These are phyloP conservation scores for Corticium candelabrum DNA, from an alignment of 37 sponge, comb jelly and placozoan genomes.

Conservation along the genomic window DNA sequence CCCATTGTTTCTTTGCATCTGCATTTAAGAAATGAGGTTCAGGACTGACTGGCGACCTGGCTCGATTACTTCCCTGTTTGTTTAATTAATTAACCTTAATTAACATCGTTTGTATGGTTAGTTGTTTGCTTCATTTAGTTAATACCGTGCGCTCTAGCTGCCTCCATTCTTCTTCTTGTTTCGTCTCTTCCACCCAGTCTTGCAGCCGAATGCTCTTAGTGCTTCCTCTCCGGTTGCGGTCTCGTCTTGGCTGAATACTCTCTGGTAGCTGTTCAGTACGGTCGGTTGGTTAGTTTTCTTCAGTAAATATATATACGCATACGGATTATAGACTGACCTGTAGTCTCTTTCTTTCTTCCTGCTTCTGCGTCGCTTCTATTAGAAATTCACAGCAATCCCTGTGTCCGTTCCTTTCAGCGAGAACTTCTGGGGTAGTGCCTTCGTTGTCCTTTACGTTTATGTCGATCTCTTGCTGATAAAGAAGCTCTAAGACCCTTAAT, in stretches of 20 bases:
- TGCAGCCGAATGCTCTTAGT: neutral
- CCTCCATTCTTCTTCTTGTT: too few relatives aligned
- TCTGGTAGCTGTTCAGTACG: too few relatives aligned
- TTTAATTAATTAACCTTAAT: too few relatives aligned
- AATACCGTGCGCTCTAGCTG: too few relatives aligned
- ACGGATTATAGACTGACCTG: too few relatives aligned
- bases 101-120: too few relatives aligned
- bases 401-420: constrained; percentile 35
- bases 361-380: neutral
- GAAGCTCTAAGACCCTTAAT: too few relatives aligned
- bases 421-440: constrained; percentile 38
- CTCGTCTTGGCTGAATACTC: too few relatives aligned
- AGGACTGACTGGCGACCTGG: neutral
- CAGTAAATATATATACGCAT: too few relatives aligned
- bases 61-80: too few relatives aligned
- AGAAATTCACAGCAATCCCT: constrained; percentile 37
- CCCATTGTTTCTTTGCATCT: neutral
- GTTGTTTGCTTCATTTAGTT: too few relatives aligned
- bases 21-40: neutral
- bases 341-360: constrained; percentile 7
- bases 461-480: constrained; percentile 39
- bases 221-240: neutral
- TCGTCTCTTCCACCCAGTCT: constrained; percentile 5
- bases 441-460: constrained; percentile 21
- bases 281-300: too few relatives aligned